Evolutionary conservation across 2,113 vertebrate species (phyloP).

Genomic region (Nestor notabilis): DNA sequence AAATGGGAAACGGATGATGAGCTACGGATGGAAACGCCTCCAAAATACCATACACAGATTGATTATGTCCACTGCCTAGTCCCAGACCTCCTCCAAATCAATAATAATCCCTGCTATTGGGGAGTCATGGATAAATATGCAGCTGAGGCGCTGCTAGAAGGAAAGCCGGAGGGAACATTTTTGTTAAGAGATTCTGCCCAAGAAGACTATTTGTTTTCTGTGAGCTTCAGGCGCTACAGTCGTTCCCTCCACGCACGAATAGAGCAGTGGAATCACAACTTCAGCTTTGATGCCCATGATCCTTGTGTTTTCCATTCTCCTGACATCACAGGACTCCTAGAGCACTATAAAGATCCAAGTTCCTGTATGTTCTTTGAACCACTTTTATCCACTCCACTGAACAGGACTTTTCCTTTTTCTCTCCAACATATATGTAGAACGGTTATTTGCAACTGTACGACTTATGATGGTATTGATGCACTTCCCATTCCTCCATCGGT

Average conservation of each 20-base stretch:
- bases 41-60: constrained; percentile 81
- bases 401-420: constrained; percentile 91
- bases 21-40: constrained; percentile 74
- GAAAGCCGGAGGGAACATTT: constrained; percentile 95
- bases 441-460: constrained; percentile 90
- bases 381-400: constrained; percentile 89
- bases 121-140: constrained; percentile 95
- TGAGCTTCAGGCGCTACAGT: constrained; percentile 96
- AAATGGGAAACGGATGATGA: constrained; percentile 82
- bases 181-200: constrained; percentile 94
- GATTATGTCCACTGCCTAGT: constrained; percentile 89
- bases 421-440: constrained; percentile 93
- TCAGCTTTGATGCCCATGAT: constrained; percentile 95
- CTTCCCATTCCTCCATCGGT: constrained; percentile 88
- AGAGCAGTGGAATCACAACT: constrained; percentile 94
- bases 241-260: constrained; percentile 95
- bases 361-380: constrained; percentile 98
- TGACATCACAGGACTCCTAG: constrained; percentile 90
- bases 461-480: constrained; percentile 86
- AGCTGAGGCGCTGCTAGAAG: constrained; percentile 93
- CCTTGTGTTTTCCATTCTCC: constrained; percentile 94
- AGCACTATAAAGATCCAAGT: constrained; percentile 94
- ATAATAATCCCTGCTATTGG: constrained; percentile 96
- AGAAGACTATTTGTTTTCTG: constrained; percentile 94
- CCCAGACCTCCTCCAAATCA: constrained; percentile 95